Conservation (phyloP, 1,140 invertebrate species). For the Vanessa atalanta region DNA sequence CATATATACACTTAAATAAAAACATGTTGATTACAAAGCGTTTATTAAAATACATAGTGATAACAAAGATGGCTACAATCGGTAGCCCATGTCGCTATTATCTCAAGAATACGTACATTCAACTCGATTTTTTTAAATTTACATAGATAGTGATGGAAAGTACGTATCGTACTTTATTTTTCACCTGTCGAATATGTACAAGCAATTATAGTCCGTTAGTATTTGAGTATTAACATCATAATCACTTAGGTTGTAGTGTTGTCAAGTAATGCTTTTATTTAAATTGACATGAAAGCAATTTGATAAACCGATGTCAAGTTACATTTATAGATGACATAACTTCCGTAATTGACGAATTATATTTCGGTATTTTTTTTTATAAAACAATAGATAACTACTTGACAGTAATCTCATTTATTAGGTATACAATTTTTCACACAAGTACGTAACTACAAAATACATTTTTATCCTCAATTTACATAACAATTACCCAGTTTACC, state of each 20-base stretch:
- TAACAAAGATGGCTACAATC: conserved; percentile 12
- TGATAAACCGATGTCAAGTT: conserved; percentile 4
- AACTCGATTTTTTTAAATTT: conserved; percentile 58
- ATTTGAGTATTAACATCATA: not conserved
- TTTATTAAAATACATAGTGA: conserved; percentile 5
- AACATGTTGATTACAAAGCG: not conserved
- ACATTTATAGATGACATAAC: not conserved
- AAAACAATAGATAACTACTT: too few relatives aligned
- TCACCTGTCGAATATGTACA: conserved; percentile 6
- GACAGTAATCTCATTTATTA: too few relatives aligned
- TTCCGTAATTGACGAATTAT: not conserved
- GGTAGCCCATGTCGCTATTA: conserved; percentile 44
- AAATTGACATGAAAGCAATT: not conserved
- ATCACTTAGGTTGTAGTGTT: conserved; percentile 10
- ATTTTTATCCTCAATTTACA: not conserved
- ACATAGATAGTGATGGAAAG: conserved; percentile 46
- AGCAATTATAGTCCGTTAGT: conserved; percentile 6
- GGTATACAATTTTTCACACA: too few relatives aligned
- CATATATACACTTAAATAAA: not conserved
- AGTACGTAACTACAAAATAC: not conserved
- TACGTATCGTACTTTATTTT: conserved; percentile 20
- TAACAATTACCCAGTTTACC: not conserved
- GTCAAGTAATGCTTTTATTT: conserved; percentile 6
- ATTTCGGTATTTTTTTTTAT: not conserved
- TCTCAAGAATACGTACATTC: conserved; percentile 63